Conservation (phyloP, 2,797 vertebrate genomes). For the Toxotes lorentzi region DNA sequence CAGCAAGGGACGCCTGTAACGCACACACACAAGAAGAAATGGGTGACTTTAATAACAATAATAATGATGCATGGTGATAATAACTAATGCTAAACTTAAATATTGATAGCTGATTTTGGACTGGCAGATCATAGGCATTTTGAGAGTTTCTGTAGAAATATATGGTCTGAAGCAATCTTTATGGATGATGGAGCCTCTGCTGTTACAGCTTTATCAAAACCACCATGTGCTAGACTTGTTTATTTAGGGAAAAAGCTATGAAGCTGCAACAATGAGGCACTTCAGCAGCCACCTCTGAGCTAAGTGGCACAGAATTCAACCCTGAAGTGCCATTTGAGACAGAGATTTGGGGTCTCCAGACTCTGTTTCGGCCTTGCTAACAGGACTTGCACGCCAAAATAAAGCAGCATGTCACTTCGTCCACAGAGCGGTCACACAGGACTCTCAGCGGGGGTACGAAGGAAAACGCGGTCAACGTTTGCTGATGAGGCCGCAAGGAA, state of each 20-base stretch:
- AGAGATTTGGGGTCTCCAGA: not conserved
- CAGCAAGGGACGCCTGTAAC: constrained; percentile 44
- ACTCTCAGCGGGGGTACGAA: constrained; percentile 78
- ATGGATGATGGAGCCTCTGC: constrained; percentile 5
- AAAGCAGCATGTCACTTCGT: constrained; percentile 62
- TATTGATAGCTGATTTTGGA: not conserved
- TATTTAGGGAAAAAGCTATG: not conserved
- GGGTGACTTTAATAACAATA: not conserved
- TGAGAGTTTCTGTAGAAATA: not conserved
- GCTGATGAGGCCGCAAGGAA: constrained; percentile 53
- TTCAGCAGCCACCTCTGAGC: constrained; percentile 16
- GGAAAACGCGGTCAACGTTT: constrained; percentile 52
- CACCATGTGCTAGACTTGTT: not conserved
- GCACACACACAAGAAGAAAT: constrained; percentile 19
- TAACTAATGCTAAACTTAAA: not conserved
- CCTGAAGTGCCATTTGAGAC: not conserved
- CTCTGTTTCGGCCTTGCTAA: constrained; percentile 1
- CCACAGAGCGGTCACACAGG: constrained; percentile 72
- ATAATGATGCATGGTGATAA: not conserved
- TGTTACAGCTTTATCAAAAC: constrained; percentile 7
- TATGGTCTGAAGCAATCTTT: not conserved
- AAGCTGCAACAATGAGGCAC: constrained; percentile 12
- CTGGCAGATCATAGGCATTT: not conserved
- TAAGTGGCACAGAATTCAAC: not conserved
- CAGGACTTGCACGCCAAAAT: constrained; percentile 54